Percentiles rank a stretch among this genome's conserved stretches.
phyloP scores from a whole-genome alignment of 2,888 invertebrate genomes.

The Acanthococcus lagerstroemiae region DNA sequence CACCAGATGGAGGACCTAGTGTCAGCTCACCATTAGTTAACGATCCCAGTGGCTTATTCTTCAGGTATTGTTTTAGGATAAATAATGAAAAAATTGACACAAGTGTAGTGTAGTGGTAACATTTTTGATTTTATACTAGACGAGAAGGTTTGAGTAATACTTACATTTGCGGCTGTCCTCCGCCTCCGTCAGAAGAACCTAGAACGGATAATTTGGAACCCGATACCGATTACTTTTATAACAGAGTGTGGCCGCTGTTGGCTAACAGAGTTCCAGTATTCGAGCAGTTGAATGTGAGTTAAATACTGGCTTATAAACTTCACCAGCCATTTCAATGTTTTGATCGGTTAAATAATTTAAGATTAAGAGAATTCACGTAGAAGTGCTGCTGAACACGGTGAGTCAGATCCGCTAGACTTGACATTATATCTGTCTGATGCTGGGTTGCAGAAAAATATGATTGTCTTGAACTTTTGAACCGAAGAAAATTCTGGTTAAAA shows the following conservation, averaged over 20 bases:
- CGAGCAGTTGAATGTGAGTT: conserved; percentile 59
- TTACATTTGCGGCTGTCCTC: conserved; percentile 69
- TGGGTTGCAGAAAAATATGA: too few relatives aligned
- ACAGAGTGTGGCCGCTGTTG: conserved; percentile 61
- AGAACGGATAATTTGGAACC: conserved; percentile 54
- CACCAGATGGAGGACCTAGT: conserved; percentile 62
- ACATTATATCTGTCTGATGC: too few relatives aligned
- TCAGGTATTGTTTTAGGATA: too few relatives aligned
- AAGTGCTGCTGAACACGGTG: too few relatives aligned
- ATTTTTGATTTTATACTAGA: conserved; percentile 39
- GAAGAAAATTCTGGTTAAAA: too few relatives aligned
- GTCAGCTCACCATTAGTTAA: conserved; percentile 66
- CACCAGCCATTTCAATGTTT: neutral
- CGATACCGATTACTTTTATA: conserved; percentile 61
- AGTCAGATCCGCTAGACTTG: too few relatives aligned
- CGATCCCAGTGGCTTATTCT: conserved; percentile 70
- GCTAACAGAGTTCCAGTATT: conserved; percentile 70
- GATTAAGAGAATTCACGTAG: too few relatives aligned
- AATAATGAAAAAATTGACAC: too few relatives aligned
- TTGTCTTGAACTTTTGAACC: too few relatives aligned
- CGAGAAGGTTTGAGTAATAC: conserved; percentile 73
- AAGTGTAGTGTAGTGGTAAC: too few relatives aligned
- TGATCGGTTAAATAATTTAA: too few relatives aligned
- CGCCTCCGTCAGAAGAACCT: conserved; percentile 54
- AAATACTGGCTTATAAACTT: neutral